Evolutionary conservation across 2,888 invertebrate genomes (phyloP), one percentile per base, ranked within the genome.

Genomic region (Tethea ocularis): DNA sequence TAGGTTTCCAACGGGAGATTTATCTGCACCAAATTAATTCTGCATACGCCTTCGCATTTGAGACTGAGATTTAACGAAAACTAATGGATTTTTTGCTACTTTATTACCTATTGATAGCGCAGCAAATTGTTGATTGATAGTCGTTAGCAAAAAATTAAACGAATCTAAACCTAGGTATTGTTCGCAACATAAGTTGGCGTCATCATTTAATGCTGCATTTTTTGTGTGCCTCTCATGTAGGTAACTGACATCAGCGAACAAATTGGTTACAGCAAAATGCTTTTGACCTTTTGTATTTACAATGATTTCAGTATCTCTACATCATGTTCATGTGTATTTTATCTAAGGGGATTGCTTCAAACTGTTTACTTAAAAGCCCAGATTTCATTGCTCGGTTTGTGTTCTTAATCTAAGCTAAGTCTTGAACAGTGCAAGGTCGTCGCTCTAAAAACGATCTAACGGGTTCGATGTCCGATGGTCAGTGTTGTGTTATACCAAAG

Each of bases 371-470:
- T 29, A 53, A 53, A n/a, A n/a, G 24, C 8, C 46, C 46, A 17
- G 46, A 8, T 46, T 46, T 20, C 46, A 46, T 20, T 7, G 20
- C 10, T 20, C 46, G 15, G 46, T 46, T 41, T 41, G 46, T 46
- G 52, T 52, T 54, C n/a, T 33, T 33, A 33, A 20, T 54, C 22
- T 33, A 53, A 52, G 41, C 46, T 53, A 61, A 72, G 67, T 70
- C 74, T 76, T 69, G 68, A 63, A 71, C 64, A 71, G 66, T 75
- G 78, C 87, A 89, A 90, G 89, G 89, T 88, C 89, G 84, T 83
- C 82, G 89, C 76, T 91, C 91, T 86, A 86, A 88, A 88, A 88
- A 87, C 83, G 84, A 83, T 82, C 73, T 86, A 84, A 82, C 87
- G 90, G 86, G 91, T 91, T 91, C 90, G 87, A 83, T 80, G 91